A percentile compares a stretch with the other conserved stretches of the same genome.
These are phyloP conservation scores for Macropodus opercularis DNA, from an alignment of 2,797 vertebrate genomes.

Conservation along the genomic window DNA sequence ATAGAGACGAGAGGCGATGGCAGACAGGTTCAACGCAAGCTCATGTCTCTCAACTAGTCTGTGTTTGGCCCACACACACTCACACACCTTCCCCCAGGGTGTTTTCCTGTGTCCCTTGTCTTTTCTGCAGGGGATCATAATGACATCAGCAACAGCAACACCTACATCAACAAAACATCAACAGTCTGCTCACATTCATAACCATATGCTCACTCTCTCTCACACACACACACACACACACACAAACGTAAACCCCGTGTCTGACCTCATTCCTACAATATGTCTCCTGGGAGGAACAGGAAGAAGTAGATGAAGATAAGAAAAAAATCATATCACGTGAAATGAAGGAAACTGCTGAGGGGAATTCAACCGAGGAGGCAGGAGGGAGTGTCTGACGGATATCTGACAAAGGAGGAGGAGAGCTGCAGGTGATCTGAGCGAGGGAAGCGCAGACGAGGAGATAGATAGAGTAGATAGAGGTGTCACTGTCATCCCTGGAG, in stretches of 20 bases:
- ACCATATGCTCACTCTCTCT: constrained; percentile 32
- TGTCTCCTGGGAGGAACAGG: constrained; percentile 48
- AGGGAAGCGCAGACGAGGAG: constrained; percentile 14
- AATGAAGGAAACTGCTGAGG: constrained; percentile 19
- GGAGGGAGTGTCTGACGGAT: constrained; percentile 12
- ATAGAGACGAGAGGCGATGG: constrained; percentile 3
- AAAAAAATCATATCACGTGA: constrained; percentile 20
- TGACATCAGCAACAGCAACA: constrained; percentile 62
- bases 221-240: constrained; percentile 11
- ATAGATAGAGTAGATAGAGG: constrained; percentile 26
- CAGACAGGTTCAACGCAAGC: constrained; percentile 1
- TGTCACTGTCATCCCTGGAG: constrained; percentile 52
- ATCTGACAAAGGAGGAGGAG: constrained; percentile 3
- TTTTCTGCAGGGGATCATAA: constrained; percentile 57
- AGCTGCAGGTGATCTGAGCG: constrained; percentile 13
- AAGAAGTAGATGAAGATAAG: constrained; percentile 7
- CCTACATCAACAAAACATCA: constrained; percentile 64
- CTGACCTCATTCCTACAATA: constrained; percentile 64
- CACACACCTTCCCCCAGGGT: constrained; percentile 16
- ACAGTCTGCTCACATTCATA: constrained; percentile 46
- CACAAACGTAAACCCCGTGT: constrained; percentile 19
- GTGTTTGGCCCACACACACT: constrained; percentile 4
- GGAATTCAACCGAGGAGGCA: constrained; percentile 3
- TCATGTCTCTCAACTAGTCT: constrained; percentile 1
- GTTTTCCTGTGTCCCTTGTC: constrained; percentile 51